Evolutionary conservation across 2,797 vertebrate species (phyloP).

Genomic region (Acanthiza pusilla): DNA sequence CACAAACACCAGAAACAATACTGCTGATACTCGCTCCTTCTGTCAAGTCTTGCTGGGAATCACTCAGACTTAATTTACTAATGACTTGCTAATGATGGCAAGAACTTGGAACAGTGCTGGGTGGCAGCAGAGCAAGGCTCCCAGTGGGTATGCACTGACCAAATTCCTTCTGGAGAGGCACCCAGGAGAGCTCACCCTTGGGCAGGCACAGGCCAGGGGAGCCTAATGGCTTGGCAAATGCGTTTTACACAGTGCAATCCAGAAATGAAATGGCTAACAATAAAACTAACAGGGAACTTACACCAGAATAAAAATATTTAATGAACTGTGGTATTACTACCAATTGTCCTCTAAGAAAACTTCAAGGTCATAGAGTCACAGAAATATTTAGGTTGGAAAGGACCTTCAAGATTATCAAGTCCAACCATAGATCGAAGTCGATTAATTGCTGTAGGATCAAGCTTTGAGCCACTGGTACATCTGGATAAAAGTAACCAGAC

Average conservation of each 20-base stretch:
- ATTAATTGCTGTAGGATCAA: neutral
- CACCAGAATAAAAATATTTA: neutral
- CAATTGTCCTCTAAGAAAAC: neutral
- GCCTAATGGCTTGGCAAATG: neutral
- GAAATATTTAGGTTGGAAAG: neutral
- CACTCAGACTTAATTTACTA: neutral
- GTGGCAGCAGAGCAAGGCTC: neutral
- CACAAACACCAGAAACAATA: neutral
- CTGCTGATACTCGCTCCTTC: neutral
- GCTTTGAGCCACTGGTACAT: neutral
- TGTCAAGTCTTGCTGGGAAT: neutral
- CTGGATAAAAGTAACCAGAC: neutral
- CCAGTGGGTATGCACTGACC: fast-evolving
- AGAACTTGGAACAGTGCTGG: neutral
- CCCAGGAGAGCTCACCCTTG: neutral
- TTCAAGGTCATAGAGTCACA: neutral
- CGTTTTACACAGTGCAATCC: neutral
- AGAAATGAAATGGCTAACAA: neutral
- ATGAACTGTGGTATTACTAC: neutral
- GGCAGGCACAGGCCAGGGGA: neutral
- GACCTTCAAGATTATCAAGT: neutral
- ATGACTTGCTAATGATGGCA: neutral
- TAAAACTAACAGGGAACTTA: neutral
- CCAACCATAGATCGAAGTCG: neutral
- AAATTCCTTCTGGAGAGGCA: neutral